Base-by-base conservation (phyloP, 2,113 vertebrate genomes). In the Centropus unirufus region DNA sequence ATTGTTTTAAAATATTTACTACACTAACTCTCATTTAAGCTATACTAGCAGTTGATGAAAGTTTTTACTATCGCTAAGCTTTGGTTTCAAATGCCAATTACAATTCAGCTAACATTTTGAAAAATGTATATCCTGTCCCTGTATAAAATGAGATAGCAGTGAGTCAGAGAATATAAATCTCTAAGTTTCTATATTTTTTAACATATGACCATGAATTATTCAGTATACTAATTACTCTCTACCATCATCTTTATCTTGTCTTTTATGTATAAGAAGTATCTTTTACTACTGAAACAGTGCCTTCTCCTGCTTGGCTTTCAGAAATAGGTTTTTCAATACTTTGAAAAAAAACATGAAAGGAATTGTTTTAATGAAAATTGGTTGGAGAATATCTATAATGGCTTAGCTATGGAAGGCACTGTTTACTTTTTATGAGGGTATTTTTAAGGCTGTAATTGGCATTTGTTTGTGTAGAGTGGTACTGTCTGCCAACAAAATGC, bases 311-410 rank as follows among this genome's bases (percentile, higher is more conserved):
- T 58, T 69, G 69, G 57, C 11, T 73, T 96, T 93, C 83, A 83
- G 66, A 75, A 87, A 57, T 32, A 55, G 9, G 32, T 83, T 92
- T 83, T 73, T 36, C 39, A 85, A 32, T 52, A 92, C 67, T 85
- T 96, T 58, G 85, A 90, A 83, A 93, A 72, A 16, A 64, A 87
- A 64, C 88, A 88, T 82, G 63, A 91, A 91, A 94, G 49, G 39
- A 95, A 90, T 13, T 29, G 34, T 77, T 90, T 90, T 42, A 91
- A 73, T 49, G 78, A 94, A 93, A 89, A 11, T 19, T 70, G 32
- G 30, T 96, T 93, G 32, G 19, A 80, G 49, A 91, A 30, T 85
- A 83, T 55, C 83, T 83, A 26, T 52, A 93, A 34, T 16, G 52
- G n/a, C 26, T 97, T 76, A 91, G 51, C 34, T 64, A 30, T 39